Base-by-base conservation (phyloP, 2,888 invertebrate species). In the Crossocerus cetratus region DNA sequence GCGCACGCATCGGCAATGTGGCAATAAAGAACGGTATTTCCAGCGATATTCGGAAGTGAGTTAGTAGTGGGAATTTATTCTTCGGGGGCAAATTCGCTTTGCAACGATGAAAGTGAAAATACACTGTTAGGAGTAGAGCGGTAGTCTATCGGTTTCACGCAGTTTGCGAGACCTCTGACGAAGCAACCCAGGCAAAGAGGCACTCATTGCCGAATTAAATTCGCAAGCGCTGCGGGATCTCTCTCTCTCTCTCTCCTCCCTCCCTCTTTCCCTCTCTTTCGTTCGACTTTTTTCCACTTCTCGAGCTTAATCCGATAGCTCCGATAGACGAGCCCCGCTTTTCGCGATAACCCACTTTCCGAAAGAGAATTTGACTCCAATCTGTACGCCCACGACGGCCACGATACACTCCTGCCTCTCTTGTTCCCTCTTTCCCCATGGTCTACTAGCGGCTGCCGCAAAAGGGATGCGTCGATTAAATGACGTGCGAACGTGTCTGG, bases 311-410 rank as follows among this genome's bases (percentile, higher is more conserved):
- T 75, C 62, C 60, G 53, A 67, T 65, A 62, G 71, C 58, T 13
- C 43, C 42, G 43, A 45, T 66, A 56, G 49, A 22, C 32, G 11
- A 43, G 55, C 53, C 53, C 45, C 20, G 57, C 55, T 44, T 65
- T 60, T 74, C 54, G 55, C 44, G 43, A 60, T 72, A 69, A 65
- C 53, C 74, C 64, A 69, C 55, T 64, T 74, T 66, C 57, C 18
- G 59, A 77, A 70, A 77, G 21, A 58, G 53, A 61, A 53, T 64
- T 54, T 56, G 58, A 32, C 54, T 69, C 44, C 55, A 59, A 69
- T 68, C 58, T 63, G 23, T 5, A 16, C 49, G 0, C 56, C 65
- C 45, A 8, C 18, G 14, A 22, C 32, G 71, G 32, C 32, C 60
- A 2, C 14, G 23, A 13, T 44, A n/a, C 14, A 44, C 5, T 65